phyloP scores from a whole-genome alignment of 2,113 vertebrate species.

The Panthera tigris region DNA sequence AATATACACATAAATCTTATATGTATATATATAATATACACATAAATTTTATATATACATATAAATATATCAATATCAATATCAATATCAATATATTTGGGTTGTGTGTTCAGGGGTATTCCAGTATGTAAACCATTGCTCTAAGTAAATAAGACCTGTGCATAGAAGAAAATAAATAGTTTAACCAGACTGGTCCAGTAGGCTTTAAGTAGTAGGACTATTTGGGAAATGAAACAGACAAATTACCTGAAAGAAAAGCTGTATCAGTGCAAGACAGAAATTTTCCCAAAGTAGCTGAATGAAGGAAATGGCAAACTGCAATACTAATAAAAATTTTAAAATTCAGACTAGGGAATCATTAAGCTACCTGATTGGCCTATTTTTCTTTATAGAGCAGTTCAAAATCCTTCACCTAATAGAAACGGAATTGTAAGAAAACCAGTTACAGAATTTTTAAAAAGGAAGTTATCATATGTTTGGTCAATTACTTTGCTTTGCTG shows the following conservation, averaged over 20 bases:
- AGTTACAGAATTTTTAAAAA: background rate
- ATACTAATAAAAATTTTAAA: constrained; percentile 26
- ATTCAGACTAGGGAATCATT: background rate
- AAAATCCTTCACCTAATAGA: constrained; percentile 44
- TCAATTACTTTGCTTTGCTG: constrained; percentile 9
- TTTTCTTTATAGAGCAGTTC: constrained; percentile 21
- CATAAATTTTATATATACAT: too few relatives aligned
- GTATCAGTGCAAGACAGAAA: background rate
- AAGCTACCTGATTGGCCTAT: constrained; percentile 16
- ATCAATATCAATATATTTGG: background rate
- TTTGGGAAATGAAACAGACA: background rate
- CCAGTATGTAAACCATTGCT: background rate
- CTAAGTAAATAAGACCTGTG: background rate
- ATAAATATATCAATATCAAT: too few relatives aligned
- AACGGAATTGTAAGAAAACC: constrained; percentile 21
- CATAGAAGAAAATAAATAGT: background rate
- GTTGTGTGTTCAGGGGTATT: background rate
- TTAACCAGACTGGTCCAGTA: background rate
- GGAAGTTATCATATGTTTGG: background rate
- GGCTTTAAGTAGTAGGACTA: background rate
- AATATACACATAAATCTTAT: too few relatives aligned
- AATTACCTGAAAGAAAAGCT: constrained; percentile 19
- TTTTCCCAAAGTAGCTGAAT: constrained; percentile 23
- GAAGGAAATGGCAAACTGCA: constrained; percentile 37
- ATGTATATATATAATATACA: too few relatives aligned